Percentiles rank a stretch among this genome's conserved stretches.
These are phyloP conservation scores for Spodoptera littoralis DNA, from an alignment of 2,888 invertebrate species.

Conservation along the genomic window DNA sequence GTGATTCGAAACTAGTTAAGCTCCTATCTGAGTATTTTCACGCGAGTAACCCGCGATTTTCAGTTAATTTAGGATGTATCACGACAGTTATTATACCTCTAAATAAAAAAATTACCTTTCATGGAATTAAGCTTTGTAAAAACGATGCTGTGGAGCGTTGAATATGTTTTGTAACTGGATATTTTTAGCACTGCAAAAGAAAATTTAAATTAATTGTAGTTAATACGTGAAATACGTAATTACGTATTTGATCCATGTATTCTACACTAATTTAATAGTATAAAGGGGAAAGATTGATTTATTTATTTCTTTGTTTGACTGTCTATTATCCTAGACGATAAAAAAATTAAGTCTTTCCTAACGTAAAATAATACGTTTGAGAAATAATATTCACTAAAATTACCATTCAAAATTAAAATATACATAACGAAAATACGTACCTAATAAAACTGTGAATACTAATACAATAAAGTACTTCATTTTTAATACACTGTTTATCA, in stretches of 20 bases:
- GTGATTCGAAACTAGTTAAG: no score
- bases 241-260: no score
- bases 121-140: constrained; percentile 19
- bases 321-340: no score
- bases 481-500: not conserved
- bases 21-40: no score
- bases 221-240: not conserved
- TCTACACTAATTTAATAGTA: no score
- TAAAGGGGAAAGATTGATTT: no score
- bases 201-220: not conserved
- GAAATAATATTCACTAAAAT: no score
- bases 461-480: constrained; percentile 5
- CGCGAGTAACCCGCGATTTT: no score
- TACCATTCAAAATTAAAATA: not conserved
- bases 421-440: constrained; percentile 15
- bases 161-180: not conserved
- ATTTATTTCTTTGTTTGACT: no score
- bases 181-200: constrained; percentile 17
- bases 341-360: no score
- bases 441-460: not conserved
- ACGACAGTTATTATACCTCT: not conserved
- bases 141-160: constrained; percentile 35
- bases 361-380: no score
- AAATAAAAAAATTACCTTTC: constrained; percentile 9
- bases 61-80: no score